These are phyloP conservation scores for Ephydatia muelleri DNA, from an alignment of 37 sponge, comb jelly and placozoan genomes.

Conservation along the genomic window DNA sequence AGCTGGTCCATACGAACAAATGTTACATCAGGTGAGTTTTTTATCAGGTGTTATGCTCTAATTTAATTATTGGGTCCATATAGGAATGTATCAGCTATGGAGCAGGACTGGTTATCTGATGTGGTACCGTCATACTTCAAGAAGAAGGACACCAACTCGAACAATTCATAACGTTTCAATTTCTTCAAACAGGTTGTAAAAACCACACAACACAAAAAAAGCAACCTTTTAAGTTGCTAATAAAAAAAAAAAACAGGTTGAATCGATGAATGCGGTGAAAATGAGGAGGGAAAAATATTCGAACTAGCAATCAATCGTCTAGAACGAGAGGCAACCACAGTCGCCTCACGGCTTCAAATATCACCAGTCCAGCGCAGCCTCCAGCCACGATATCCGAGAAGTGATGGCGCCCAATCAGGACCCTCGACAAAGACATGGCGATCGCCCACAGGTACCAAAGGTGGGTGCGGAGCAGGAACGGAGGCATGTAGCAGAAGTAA, in stretches of 20 bases:
- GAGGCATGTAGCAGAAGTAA: constrained; percentile 63
- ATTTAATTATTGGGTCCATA: not conserved
- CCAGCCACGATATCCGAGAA: constrained; percentile 74
- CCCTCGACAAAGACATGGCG: constrained; percentile 64
- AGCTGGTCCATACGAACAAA: constrained; percentile 82
- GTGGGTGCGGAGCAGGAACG: constrained; percentile 39
- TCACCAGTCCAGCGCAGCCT: constrained; percentile 49
- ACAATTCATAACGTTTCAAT: constrained; percentile 6
- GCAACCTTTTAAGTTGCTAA: not conserved
- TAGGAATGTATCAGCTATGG: constrained; percentile 5
- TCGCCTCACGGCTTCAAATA: constrained; percentile 45
- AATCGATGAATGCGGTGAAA: not conserved
- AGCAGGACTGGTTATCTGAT: constrained; percentile 2
- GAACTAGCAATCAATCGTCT: not conserved
- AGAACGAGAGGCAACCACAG: not conserved
- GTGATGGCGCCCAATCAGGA: constrained; percentile 81
- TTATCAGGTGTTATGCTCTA: not conserved
- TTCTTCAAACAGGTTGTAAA: not conserved
- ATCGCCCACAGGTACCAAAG: constrained; percentile 79
- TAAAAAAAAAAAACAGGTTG: not conserved
- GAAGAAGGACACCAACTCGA: not conserved
- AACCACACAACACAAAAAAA: not conserved
- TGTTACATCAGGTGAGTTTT: constrained; percentile 86
- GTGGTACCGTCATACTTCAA: constrained; percentile 4
- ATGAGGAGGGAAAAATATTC: not conserved